Percentiles rank a stretch among this genome's conserved stretches.
Evolutionary conservation across 2,113 vertebrate genomes (phyloP).

Genomic region (Rhombomys opimus): DNA sequence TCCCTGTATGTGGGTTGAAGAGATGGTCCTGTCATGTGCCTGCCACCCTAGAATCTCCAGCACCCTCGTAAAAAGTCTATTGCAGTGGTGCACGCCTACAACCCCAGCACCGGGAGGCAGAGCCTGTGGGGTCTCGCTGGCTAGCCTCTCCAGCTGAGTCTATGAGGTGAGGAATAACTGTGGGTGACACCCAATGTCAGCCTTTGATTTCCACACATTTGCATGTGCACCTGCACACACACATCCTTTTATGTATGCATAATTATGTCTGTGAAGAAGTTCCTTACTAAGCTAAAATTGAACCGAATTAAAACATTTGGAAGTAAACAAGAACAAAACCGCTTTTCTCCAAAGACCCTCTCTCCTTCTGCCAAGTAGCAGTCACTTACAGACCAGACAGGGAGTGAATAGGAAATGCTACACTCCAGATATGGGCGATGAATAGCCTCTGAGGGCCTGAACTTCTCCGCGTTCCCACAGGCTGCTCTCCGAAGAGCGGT

Average conservation of each 20-base stretch:
- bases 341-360: constrained; percentile 31
- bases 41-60: neutral
- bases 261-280: neutral
- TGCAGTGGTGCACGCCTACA: neutral
- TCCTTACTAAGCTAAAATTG: constrained; percentile 23
- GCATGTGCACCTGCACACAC: neutral
- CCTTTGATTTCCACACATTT: neutral
- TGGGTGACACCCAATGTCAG: neutral
- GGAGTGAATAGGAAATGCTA: constrained; percentile 67
- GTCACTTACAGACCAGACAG: constrained; percentile 60
- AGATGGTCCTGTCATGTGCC: neutral
- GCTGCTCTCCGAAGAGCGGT: constrained; percentile 67
- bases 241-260: neutral
- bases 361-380: constrained; percentile 62
- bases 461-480: constrained; percentile 76
- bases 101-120: neutral
- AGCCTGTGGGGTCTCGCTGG: neutral
- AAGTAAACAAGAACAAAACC: constrained; percentile 59
- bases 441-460: constrained; percentile 77
- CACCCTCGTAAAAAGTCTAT: neutral
- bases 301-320: constrained; percentile 17
- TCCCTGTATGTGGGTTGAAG: neutral
- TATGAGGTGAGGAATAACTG: neutral
- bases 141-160: neutral
- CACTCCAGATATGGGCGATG: constrained; percentile 66